Evolutionary conservation across 92 coral and sea anemone genomes (phyloP).

Genomic region (Ricordea florida): DNA sequence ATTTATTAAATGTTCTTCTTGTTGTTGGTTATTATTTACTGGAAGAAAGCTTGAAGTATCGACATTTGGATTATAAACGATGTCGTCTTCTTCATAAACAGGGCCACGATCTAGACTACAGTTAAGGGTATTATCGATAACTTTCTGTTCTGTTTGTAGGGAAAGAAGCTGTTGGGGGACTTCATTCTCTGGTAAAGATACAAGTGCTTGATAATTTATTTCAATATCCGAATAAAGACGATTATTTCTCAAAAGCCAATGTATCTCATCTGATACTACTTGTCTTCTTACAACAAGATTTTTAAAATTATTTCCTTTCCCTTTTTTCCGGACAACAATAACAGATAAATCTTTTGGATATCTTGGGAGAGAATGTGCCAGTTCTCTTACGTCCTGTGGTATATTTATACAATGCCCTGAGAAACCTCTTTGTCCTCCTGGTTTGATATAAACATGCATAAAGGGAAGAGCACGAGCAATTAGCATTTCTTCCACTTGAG

Average conservation of each 20-base stretch:
- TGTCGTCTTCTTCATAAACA: constrained; percentile 31
- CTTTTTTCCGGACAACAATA: constrained; percentile 16
- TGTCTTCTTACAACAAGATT: constrained; percentile 41
- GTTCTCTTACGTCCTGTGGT: too few species aligned
- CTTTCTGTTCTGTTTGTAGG: constrained; percentile 10
- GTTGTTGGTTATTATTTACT: constrained; percentile 21
- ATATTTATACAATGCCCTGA: too few species aligned
- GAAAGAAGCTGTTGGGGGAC: constrained; percentile 17
- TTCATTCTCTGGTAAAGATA: constrained; percentile 33
- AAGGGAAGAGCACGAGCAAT: too few species aligned
- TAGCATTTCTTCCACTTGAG: too few species aligned
- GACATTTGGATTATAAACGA: constrained; percentile 28
- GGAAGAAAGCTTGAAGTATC: constrained; percentile 46
- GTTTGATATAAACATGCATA: too few species aligned
- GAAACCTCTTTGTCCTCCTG: too few species aligned
- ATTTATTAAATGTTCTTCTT: constrained; percentile 37
- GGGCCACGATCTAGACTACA: constrained; percentile 29
- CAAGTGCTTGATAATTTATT: constrained; percentile 27
- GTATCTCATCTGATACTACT: constrained; percentile 24
- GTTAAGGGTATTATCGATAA: constrained; percentile 2
- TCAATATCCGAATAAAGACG: constrained; percentile 29
- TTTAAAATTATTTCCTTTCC: constrained; percentile 30
- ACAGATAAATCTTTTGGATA: constrained; percentile 51
- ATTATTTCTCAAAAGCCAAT: constrained; percentile 36
- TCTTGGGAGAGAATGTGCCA: constrained; percentile 38